A percentile compares a stretch with the other conserved stretches of the same genome.
These are phyloP conservation scores for Odontomachus brunneus DNA, from an alignment of 1,140 invertebrate species.

Conservation along the genomic window DNA sequence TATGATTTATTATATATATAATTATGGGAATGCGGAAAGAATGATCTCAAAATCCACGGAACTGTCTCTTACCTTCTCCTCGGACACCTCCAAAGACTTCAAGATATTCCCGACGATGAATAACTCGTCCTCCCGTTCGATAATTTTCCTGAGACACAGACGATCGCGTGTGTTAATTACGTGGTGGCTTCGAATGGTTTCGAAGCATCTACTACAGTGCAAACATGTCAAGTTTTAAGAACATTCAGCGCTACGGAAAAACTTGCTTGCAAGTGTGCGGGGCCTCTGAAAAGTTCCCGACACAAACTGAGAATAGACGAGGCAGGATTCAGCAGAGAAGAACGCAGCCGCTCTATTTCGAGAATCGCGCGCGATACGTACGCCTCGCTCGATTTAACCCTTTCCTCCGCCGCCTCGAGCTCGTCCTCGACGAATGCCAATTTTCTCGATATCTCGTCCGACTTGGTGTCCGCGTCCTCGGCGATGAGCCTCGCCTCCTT, in stretches of 20 bases:
- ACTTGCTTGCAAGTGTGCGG: neutral
- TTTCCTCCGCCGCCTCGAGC: conserved; percentile 93
- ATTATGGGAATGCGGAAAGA: conserved; percentile 1
- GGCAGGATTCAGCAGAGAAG: conserved; percentile 32
- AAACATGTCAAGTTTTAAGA: neutral
- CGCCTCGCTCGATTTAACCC: conserved; percentile 94
- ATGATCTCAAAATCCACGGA: neutral
- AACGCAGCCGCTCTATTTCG: conserved; percentile 42
- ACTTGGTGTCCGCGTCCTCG: conserved; percentile 93
- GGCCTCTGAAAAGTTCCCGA: neutral
- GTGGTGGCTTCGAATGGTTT: neutral
- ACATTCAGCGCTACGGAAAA: neutral
- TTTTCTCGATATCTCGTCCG: conserved; percentile 94
- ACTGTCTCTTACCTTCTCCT: conserved; percentile 95
- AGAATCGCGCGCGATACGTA: conserved; percentile 82
- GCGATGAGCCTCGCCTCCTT: conserved; percentile 91
- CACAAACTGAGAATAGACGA: conserved; percentile 36
- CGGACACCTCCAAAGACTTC: conserved; percentile 99
- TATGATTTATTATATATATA: no score
- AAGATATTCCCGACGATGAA: conserved; percentile 99
- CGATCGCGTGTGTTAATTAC: neutral
- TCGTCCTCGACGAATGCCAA: conserved; percentile 95
- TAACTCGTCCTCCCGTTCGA: conserved; percentile 99
- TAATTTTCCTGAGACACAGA: conserved; percentile 94
- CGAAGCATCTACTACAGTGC: neutral